These are phyloP conservation scores for Heteromormyrus szaboi DNA, from an alignment of 2,797 vertebrate genomes.

Conservation along the genomic window DNA sequence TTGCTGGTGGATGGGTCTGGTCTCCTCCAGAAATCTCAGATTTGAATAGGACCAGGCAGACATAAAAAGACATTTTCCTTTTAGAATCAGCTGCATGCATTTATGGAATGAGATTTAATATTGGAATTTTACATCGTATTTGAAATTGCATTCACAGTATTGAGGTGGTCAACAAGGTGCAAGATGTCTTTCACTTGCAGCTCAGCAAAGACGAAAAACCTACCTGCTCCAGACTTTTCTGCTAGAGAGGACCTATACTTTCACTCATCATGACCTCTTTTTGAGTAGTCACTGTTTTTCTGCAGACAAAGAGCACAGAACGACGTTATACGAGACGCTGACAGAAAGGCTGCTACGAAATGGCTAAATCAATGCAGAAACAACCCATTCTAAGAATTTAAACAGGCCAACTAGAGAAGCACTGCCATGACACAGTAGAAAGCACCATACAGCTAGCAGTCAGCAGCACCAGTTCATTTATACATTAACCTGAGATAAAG, in stretches of 20 bases:
- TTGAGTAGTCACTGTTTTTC: background rate
- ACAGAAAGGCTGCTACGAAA: background rate
- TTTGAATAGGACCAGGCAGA: background rate
- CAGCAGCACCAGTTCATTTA: background rate
- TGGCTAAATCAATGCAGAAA: background rate
- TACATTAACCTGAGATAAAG: background rate
- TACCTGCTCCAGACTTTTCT: conserved; percentile 3
- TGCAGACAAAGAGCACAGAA: background rate
- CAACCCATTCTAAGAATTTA: background rate
- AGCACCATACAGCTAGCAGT: background rate
- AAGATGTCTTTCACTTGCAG: background rate
- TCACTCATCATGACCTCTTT: background rate
- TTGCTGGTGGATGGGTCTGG: background rate
- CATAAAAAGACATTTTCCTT: background rate
- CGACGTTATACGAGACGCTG: background rate
- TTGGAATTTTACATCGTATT: background rate
- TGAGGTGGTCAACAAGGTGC: background rate
- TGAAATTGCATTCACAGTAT: background rate
- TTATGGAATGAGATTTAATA: background rate
- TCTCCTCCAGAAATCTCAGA: background rate
- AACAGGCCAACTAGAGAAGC: background rate
- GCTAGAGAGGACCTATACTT: background rate
- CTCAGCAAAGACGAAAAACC: background rate
- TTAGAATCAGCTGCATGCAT: background rate
- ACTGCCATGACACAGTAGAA: background rate